A percentile compares a stretch with the other conserved stretches of the same genome.
phyloP scores from a whole-genome alignment of 2,113 vertebrate genomes.

The Sterna hirundo region DNA sequence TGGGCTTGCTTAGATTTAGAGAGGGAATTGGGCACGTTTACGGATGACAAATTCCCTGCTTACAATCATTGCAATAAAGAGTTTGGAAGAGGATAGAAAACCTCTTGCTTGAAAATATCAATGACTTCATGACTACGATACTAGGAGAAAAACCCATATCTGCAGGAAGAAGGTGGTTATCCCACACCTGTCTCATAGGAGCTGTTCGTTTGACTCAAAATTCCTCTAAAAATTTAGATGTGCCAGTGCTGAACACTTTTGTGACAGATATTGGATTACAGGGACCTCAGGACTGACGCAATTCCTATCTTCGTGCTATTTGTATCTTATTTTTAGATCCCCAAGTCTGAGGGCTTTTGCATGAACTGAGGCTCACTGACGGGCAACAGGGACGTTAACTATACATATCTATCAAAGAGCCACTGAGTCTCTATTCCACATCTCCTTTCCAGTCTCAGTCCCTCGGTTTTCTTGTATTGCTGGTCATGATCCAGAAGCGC shows the following conservation, averaged over 20 bases:
- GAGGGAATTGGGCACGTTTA: neutral
- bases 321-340: neutral
- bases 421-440: neutral
- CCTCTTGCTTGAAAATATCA: neutral
- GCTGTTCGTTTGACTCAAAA: neutral
- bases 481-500: neutral
- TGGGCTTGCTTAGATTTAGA: neutral
- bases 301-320: neutral
- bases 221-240: neutral
- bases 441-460: neutral
- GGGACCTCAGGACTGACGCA: neutral
- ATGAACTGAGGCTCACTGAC: neutral
- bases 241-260: neutral
- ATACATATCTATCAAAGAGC: neutral
- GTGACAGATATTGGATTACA: neutral
- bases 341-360: neutral
- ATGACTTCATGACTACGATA: neutral
- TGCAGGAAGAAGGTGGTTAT: neutral
- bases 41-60: neutral
- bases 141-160: neutral
- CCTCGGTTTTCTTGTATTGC: neutral
- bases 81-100: neutral
- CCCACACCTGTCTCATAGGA: neutral
- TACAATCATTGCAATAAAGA: neutral
- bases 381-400: neutral